Evolutionary conservation across 2,113 vertebrate species (phyloP).

Genomic region (Orycteropus afer): DNA sequence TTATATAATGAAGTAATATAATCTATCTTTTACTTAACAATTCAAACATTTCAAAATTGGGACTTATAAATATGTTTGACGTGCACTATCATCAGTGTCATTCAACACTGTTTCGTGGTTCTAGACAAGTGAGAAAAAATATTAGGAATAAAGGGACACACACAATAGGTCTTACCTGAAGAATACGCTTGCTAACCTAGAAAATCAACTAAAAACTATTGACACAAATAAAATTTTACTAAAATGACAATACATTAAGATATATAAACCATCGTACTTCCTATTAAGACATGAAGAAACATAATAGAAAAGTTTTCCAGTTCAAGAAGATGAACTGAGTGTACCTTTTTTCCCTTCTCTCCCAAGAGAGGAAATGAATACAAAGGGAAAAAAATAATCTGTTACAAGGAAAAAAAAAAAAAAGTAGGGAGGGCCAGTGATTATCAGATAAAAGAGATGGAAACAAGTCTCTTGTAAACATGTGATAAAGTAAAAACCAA

Average conservation of each 20-base stretch:
- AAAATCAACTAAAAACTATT: conserved; percentile 13
- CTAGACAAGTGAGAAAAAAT: neutral
- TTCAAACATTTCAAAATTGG: neutral
- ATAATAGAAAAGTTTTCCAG: neutral
- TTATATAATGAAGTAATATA: neutral
- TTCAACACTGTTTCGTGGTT: neutral
- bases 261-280: neutral
- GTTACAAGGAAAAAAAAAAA: neutral
- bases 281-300: neutral
- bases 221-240: neutral
- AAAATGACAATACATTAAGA: neutral
- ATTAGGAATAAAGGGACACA: neutral
- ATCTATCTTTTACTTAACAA: conserved; percentile 28
- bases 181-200: neutral
- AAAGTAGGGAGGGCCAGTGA: neutral
- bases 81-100: neutral
- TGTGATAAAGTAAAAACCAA: neutral
- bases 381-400: neutral
- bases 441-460: neutral
- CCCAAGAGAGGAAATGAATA: conserved; percentile 44
- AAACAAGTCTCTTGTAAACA: neutral
- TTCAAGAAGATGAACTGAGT: neutral
- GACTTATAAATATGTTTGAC: neutral
- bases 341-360: neutral
- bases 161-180: neutral